phyloP scores from a whole-genome alignment of 2,113 vertebrate species.

The human region GRCh38 chr1:185315001-185315500 shows the following conservation, averaged over 20 bases:
- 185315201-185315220: background rate
- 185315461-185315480: constrained; percentile 14
- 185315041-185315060: background rate
- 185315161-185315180: background rate
- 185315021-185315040: constrained; percentile 30
- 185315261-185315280: background rate
- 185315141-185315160: background rate
- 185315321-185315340: background rate
- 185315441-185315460: background rate
- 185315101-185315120: background rate
- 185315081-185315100: background rate
- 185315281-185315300: background rate
- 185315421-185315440: background rate
- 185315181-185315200: background rate
- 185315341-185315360: constrained; percentile 25
- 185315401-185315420: background rate
- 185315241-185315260: constrained; percentile 24
- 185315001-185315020: background rate
- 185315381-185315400: background rate
- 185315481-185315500: background rate
- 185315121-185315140: background rate
- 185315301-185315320: constrained; percentile 13
- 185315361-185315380: background rate
- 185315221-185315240: background rate
- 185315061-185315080: background rate